These are phyloP conservation scores for Gymnocephalus cernua DNA, from an alignment of 2,113 vertebrate genomes.

Conservation along the genomic window DNA sequence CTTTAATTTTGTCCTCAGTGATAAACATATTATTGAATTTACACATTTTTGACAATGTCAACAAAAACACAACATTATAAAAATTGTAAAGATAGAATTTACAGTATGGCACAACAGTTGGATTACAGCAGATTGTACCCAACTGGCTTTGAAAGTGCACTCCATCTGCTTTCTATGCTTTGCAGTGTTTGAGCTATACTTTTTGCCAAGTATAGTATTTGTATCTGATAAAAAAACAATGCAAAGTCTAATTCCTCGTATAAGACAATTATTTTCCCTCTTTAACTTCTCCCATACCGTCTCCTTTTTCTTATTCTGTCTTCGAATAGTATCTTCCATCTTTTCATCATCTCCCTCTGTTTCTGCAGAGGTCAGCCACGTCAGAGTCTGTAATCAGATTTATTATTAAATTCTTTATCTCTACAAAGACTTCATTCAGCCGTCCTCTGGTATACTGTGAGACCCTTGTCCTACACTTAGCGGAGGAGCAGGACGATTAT, in stretches of 20 bases:
- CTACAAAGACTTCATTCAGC: constrained; percentile 74
- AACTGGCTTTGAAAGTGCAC: background rate
- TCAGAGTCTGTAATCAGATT: constrained; percentile 69
- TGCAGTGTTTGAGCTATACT: background rate
- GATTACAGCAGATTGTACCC: background rate
- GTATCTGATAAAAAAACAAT: background rate
- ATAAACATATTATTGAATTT: background rate
- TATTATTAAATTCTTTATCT: constrained; percentile 55
- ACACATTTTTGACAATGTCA: background rate
- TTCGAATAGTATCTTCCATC: constrained; percentile 22
- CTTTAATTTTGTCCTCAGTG: background rate
- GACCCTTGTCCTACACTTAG: constrained; percentile 41
- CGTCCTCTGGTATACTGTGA: constrained; percentile 42
- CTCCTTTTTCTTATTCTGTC: background rate
- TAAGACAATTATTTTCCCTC: background rate
- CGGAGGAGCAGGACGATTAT: constrained; percentile 4
- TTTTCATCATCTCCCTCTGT: constrained; percentile 18
- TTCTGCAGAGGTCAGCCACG: constrained; percentile 48
- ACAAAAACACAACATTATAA: background rate
- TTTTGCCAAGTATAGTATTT: background rate
- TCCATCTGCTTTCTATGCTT: background rate
- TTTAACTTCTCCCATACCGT: constrained; percentile 10
- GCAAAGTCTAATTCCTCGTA: background rate
- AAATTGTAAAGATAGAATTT: background rate
- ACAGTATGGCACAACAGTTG: background rate